Evolutionary conservation across 2,888 invertebrate species (phyloP).

Genomic region (Calameuta filiformis): DNA sequence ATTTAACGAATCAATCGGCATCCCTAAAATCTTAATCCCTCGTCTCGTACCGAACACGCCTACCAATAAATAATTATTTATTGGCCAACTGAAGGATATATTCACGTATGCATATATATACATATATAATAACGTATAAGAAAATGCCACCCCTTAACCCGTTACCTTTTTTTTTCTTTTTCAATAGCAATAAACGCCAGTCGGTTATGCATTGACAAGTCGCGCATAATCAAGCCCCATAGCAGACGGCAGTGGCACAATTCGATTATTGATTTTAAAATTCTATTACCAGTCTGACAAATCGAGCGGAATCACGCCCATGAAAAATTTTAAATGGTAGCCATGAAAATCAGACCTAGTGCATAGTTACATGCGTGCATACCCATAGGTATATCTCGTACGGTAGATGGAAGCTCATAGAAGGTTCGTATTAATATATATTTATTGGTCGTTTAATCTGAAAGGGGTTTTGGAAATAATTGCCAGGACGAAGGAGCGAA

Average conservation of each 20-base stretch:
- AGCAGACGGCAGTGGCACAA: background rate
- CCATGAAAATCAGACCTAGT: background rate
- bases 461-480: background rate
- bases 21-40: background rate
- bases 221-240: conserved; percentile 1
- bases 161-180: background rate
- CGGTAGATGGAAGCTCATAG: background rate
- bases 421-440: conserved; percentile 28
- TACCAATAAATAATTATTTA: conserved; percentile 47
- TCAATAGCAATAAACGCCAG: background rate
- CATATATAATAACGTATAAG: background rate
- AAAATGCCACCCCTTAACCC: background rate
- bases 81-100: background rate
- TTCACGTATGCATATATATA: background rate
- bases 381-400: background rate
- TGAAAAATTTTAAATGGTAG: conserved; percentile 10
- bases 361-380: background rate
- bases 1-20: conserved; percentile 8
- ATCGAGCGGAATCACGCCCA: conserved; percentile 26
- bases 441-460: conserved; percentile 32
- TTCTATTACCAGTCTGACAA: conserved; percentile 22
- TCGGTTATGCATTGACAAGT: background rate
- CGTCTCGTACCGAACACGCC: conserved; percentile 29
- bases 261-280: conserved; percentile 27
- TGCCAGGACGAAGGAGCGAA: background rate